A percentile compares a stretch with the other conserved stretches of the same genome.
phyloP scores from a whole-genome alignment of 2,888 invertebrate species.

The Sympetrum striolatum region DNA sequence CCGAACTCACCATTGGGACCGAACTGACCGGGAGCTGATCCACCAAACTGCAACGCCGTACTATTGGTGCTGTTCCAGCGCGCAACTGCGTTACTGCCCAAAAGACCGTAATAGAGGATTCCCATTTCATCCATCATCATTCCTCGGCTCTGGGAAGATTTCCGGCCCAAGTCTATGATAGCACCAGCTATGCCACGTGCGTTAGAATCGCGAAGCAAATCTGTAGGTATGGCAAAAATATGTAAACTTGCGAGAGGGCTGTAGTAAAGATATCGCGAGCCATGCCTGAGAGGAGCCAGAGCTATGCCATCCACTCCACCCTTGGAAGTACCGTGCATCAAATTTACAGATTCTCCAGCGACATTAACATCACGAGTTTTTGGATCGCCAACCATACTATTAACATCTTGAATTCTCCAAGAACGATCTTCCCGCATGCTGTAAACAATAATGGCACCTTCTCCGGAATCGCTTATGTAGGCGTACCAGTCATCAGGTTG shows the following conservation, averaged over 20 bases:
- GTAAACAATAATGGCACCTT: slow-evolving; percentile 68
- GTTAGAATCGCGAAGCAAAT: slow-evolving; percentile 61
- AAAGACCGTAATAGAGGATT: slow-evolving; percentile 72
- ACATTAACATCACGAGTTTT: slow-evolving; percentile 64
- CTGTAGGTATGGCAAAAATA: slow-evolving; percentile 71
- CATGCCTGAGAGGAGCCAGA: slow-evolving; percentile 60
- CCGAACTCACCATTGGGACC: neutral
- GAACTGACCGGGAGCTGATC: neutral
- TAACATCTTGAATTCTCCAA: slow-evolving; percentile 73
- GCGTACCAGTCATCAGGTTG: slow-evolving; percentile 70
- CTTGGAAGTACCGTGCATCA: neutral
- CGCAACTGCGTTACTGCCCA: slow-evolving; percentile 72
- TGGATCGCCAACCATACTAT: slow-evolving; percentile 66
- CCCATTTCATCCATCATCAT: slow-evolving; percentile 78
- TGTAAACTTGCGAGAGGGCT: slow-evolving; percentile 73
- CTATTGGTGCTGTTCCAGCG: slow-evolving; percentile 70
- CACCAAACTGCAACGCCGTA: neutral
- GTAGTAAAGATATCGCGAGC: slow-evolving; percentile 69
- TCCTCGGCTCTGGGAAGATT: slow-evolving; percentile 74
- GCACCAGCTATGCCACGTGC: slow-evolving; percentile 57
- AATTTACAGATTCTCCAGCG: slow-evolving; percentile 56
- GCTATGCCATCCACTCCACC: slow-evolving; percentile 43
- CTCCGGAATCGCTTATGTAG: slow-evolving; percentile 75
- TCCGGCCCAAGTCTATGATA: slow-evolving; percentile 68
- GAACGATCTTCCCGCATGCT: slow-evolving; percentile 69